Evolutionary conservation across 2,888 invertebrate species (phyloP).

Genomic region (Leptinotarsa juncta): DNA sequence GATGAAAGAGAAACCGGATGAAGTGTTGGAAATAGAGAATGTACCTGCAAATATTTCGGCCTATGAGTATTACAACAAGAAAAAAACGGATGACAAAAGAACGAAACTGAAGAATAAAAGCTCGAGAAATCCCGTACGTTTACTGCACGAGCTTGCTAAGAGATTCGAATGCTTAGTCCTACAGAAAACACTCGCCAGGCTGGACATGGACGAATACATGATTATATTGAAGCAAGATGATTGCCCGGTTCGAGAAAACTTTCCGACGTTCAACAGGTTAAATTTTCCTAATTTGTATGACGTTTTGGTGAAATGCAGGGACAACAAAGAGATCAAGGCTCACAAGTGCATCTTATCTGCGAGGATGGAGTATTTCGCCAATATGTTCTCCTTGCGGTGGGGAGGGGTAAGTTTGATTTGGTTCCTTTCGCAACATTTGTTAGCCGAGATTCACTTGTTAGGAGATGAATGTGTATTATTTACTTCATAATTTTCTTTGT

Average conservation of each 20-base stretch:
- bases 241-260: constrained; percentile 35
- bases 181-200: constrained; percentile 69
- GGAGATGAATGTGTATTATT: no score
- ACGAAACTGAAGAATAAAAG: constrained; percentile 44
- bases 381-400: constrained; percentile 87
- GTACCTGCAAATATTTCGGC: constrained; percentile 64
- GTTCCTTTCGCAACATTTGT: not conserved
- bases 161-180: constrained; percentile 68
- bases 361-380: constrained; percentile 85
- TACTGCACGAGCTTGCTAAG: constrained; percentile 71
- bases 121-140: constrained; percentile 68
- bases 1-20: constrained; percentile 41
- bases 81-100: constrained; percentile 26
- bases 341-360: constrained; percentile 87
- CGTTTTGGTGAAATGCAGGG: constrained; percentile 60
- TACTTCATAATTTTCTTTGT: no score
- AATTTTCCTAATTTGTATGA: constrained; percentile 60
- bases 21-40: constrained; percentile 28
- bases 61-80: constrained; percentile 66
- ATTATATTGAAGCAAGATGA: constrained; percentile 47
- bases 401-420: constrained; percentile 69
- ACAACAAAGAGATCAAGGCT: constrained; percentile 69
- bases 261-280: constrained; percentile 44
- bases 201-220: constrained; percentile 52
- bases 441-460: not conserved